phyloP scores from a whole-genome alignment of 1,140 invertebrate species.

The Rhyacophila brunnea region DNA sequence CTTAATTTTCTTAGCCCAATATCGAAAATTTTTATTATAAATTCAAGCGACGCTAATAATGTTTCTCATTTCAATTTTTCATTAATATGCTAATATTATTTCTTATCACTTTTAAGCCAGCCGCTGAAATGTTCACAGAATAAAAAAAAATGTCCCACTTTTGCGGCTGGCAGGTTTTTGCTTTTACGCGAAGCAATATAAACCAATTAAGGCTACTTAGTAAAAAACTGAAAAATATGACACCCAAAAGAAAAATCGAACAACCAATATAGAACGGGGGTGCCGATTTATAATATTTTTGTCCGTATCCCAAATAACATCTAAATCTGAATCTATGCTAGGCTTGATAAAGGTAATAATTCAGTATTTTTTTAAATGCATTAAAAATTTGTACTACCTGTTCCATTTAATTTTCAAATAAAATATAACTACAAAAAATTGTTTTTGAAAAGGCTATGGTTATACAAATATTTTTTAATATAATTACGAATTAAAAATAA shows the following conservation, averaged over 20 bases:
- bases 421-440: too few species aligned
- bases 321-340: too few species aligned
- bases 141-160: neutral
- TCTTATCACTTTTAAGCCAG: neutral
- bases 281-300: too few species aligned
- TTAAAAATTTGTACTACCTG: too few species aligned
- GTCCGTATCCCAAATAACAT: too few species aligned
- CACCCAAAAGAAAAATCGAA: neutral
- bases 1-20: neutral
- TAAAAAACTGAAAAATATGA: neutral
- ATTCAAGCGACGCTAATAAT: neutral
- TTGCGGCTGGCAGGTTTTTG: neutral
- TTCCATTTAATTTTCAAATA: too few species aligned
- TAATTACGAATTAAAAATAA: too few species aligned
- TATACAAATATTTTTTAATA: too few species aligned
- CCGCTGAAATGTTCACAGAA: neutral
- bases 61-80: slow-evolving; percentile 7
- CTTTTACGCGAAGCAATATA: neutral
- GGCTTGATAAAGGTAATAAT: too few species aligned
- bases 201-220: neutral
- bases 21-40: neutral
- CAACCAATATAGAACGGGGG: too few species aligned
- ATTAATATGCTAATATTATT: slow-evolving; percentile 7
- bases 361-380: too few species aligned
- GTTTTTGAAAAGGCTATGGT: too few species aligned